Base-by-base conservation (phyloP, 2,113 vertebrate species). In the Jacana jacana region DNA sequence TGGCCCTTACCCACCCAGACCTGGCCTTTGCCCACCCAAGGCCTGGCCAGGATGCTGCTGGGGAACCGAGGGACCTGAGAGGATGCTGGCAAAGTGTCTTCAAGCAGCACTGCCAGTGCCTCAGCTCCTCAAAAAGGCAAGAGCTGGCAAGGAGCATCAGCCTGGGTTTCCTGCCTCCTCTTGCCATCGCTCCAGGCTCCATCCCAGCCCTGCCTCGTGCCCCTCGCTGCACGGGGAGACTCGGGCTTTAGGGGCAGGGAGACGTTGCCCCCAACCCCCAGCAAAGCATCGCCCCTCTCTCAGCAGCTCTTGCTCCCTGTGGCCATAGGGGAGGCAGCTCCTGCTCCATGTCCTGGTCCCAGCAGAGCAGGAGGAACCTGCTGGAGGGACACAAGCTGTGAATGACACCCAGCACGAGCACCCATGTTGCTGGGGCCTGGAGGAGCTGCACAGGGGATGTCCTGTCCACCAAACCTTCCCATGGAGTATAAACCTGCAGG, bases 101-200 rank as follows among this genome's bases (percentile, higher is more conserved):
- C 4, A 48, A 31, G 18, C 31, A 68, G 66, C 1, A 1, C 60
- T 55, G 42, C 35, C 37, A 20, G 68, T 1, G 1, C 48, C n/a
- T 16, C 3, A 3, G 63, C 46, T 48, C 35, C 49, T 58, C 64
- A 30, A 71, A 44, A 81, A 7, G 2, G 71, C 42, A 42, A 66
- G 54, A 44, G 71, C 13, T 42, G n/a, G 23, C 44, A 57, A 18
- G 1, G 37, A 44, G 57, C 8, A 0, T 35, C 58, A n/a, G 54
- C 40, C 30, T 17, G 42, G 17, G 11, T 51, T 35, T 78, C 48
- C 79, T 42, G 54, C 19, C 68, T 79, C 15, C 15, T 61, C 15
- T 69, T 0, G 0, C 27, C 3, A 1, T 14, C 1, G 0, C 17
- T 64, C 28, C 40, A 1, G 0, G 31, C 61, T 57, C 46, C 4